Conservation (phyloP, 1,140 invertebrate species). For the Drosophila carrolli region DNA sequence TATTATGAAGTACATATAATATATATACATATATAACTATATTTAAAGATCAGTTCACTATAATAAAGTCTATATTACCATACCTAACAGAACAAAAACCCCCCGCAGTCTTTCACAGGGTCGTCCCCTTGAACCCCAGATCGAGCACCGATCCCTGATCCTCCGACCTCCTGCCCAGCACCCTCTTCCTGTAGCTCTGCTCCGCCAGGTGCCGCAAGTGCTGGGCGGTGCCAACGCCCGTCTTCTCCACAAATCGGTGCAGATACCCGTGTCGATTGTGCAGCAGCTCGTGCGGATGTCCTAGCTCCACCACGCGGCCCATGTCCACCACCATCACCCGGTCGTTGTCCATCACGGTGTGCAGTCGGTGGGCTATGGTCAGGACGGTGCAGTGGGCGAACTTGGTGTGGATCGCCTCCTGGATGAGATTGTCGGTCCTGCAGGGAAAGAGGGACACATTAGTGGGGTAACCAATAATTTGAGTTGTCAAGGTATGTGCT, state of each 20-base stretch:
- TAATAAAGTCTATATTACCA: constrained; percentile 83
- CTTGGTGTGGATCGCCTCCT: constrained; percentile 90
- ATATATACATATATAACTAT: constrained; percentile 69
- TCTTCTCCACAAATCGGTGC: constrained; percentile 77
- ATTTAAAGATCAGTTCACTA: constrained; percentile 82
- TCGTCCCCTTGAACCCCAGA: constrained; percentile 56
- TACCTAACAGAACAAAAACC: constrained; percentile 61
- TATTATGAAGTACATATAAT: constrained; percentile 73
- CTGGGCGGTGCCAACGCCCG: constrained; percentile 66
- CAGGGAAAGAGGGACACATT: constrained; percentile 26
- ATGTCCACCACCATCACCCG: constrained; percentile 90
- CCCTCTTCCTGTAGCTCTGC: constrained; percentile 73
- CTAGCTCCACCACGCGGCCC: constrained; percentile 89
- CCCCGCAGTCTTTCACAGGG: constrained; percentile 66
- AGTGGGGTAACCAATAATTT: background rate
- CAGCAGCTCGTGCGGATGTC: constrained; percentile 88
- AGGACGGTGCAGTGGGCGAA: constrained; percentile 92
- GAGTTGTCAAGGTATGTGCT: no score
- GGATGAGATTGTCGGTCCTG: constrained; percentile 90
- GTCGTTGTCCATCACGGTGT: constrained; percentile 92
- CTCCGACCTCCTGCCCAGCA: constrained; percentile 28
- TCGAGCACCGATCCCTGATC: constrained; percentile 7
- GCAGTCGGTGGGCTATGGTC: constrained; percentile 93
- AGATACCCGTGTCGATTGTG: constrained; percentile 86
- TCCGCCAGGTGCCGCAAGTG: constrained; percentile 67